phyloP scores from a whole-genome alignment of 2,888 invertebrate genomes.

The Scelioninae gen. 1 region DNA sequence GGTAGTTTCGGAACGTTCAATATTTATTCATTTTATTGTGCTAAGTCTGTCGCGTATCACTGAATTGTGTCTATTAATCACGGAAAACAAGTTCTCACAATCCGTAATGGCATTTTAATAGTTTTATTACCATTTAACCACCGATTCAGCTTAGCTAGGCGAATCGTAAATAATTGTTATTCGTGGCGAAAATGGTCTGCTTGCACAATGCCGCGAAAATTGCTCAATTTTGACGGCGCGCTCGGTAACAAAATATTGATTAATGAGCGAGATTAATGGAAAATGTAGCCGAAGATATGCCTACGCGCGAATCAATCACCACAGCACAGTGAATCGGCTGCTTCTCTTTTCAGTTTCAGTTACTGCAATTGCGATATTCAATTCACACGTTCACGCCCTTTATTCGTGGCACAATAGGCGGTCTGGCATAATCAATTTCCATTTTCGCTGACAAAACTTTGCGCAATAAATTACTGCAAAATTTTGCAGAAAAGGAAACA shows the following conservation, averaged over 20 bases:
- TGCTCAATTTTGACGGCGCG: constrained; percentile 38
- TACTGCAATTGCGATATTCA: constrained; percentile 39
- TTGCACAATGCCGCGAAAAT: constrained; percentile 41
- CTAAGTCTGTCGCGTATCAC: constrained; percentile 1
- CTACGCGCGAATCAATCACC: constrained; percentile 54
- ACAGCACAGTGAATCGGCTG: constrained; percentile 25
- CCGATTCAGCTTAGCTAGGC: background rate
- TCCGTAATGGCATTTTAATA: constrained; percentile 24
- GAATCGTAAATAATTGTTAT: constrained; percentile 23
- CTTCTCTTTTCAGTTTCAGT: constrained; percentile 12
- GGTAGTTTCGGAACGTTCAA: background rate
- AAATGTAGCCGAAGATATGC: constrained; percentile 33
- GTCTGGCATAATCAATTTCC: constrained; percentile 5
- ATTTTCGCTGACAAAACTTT: constrained; percentile 16
- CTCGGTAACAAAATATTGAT: constrained; percentile 46
- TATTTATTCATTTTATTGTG: constrained; percentile 6
- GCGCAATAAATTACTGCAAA: constrained; percentile 1
- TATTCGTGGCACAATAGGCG: constrained; percentile 21
- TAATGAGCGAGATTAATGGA: constrained; percentile 40
- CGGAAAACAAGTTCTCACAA: constrained; percentile 40
- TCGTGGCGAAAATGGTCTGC: no score
- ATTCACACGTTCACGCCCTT: constrained; percentile 52
- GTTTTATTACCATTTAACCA: constrained; percentile 35
- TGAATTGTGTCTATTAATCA: constrained; percentile 34
- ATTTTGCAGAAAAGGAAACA: background rate